Conservation (phyloP, 2,113 vertebrate species). For the Alethe diademata region DNA sequence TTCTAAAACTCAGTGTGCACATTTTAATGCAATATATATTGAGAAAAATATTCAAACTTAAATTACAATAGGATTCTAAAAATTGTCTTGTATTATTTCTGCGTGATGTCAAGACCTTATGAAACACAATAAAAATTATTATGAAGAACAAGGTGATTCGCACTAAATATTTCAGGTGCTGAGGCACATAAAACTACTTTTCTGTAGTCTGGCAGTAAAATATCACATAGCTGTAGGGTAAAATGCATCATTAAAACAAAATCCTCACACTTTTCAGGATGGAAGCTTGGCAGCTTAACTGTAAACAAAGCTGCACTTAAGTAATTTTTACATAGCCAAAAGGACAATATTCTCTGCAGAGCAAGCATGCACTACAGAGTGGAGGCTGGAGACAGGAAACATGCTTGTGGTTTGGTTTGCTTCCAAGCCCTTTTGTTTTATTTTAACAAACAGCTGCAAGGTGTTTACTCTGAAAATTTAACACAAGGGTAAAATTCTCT, state of each 20-base stretch:
- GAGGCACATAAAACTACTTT: not conserved
- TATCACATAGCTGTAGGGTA: conserved; percentile 18
- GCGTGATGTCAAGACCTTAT: not conserved
- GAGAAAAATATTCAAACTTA: not conserved
- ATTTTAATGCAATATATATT: not conserved
- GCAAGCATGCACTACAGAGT: not conserved
- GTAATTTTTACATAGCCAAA: conserved; percentile 59
- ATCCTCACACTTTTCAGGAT: conserved; percentile 6
- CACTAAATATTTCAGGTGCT: not conserved
- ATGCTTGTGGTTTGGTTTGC: conserved; percentile 54
- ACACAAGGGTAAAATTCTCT: conserved; percentile 14
- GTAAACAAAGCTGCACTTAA: conserved; percentile 61
- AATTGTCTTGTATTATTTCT: not conserved
- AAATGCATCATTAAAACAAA: conserved; percentile 49
- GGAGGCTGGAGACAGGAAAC: conserved; percentile 50
- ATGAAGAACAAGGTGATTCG: not conserved
- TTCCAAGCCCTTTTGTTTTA: conserved; percentile 55
- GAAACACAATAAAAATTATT: not conserved
- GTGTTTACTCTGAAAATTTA: conserved; percentile 39
- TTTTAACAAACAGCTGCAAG: conserved; percentile 51
- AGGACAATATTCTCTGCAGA: conserved; percentile 57
- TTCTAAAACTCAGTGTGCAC: not conserved
- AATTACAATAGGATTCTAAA: not conserved
- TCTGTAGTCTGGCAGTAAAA: conserved; percentile 27
- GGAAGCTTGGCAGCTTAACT: conserved; percentile 49